A percentile compares a stretch with the other conserved stretches of the same genome.
phyloP scores from a whole-genome alignment of 2,888 invertebrate species.

The Eledone cirrhosa region DNA sequence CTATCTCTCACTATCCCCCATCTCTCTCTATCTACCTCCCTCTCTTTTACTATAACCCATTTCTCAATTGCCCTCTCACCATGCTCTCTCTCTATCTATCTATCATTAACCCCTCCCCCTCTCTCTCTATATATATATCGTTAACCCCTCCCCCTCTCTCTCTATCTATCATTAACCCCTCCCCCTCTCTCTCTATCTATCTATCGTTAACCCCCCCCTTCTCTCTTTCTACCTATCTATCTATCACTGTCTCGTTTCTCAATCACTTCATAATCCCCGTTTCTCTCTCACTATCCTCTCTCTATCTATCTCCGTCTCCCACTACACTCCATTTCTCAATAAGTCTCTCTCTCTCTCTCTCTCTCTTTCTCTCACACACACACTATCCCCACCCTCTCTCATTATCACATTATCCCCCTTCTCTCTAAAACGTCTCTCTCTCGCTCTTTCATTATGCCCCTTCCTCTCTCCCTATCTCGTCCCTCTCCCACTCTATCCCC shows the following conservation, averaged over 20 bases:
- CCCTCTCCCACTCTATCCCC: not conserved
- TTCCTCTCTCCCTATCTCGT: slow-evolving; percentile 14
- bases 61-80: not conserved
- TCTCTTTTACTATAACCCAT: too few species aligned
- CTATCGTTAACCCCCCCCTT: not conserved
- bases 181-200: not conserved
- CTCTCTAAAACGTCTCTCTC: not conserved
- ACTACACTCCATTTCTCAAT: not conserved
- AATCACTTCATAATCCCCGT: not conserved
- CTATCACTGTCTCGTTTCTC: not conserved
- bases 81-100: slow-evolving; percentile 10
- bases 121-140: not conserved
- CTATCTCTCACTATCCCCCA: too few species aligned
- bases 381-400: slow-evolving; percentile 4
- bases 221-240: slow-evolving; percentile 13
- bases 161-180: not conserved
- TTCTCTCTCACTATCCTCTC: not conserved
- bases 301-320: slow-evolving; percentile 6
- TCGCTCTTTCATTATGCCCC: slow-evolving; percentile 12
- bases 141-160: not conserved
- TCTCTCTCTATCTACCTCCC: too few species aligned
- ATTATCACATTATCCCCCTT: not conserved
- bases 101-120: not conserved
- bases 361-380: slow-evolving; percentile 31
- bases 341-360: slow-evolving; percentile 31